Evolutionary conservation across 2,888 invertebrate genomes (phyloP).

Genomic region (Hirtodrosophila duncani): DNA sequence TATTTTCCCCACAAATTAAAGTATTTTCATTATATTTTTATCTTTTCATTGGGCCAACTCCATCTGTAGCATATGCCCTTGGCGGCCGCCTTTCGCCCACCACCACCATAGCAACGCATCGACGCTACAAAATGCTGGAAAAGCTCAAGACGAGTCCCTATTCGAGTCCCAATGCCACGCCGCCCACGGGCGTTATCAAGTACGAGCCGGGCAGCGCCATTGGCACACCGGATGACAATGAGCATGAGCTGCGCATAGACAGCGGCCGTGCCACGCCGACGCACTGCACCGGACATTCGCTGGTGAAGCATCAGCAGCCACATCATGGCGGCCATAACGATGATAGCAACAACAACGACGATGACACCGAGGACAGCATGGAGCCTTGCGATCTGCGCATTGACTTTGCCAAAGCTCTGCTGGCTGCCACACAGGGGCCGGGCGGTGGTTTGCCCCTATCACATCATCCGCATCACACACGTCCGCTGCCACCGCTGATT

Average conservation of each 20-base stretch:
- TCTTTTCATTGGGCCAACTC: too few relatives aligned
- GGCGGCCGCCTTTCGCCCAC: conserved; percentile 27
- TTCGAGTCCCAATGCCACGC: conserved; percentile 66
- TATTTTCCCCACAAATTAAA: too few relatives aligned
- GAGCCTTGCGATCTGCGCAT: conserved; percentile 78
- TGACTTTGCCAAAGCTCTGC: conserved; percentile 69
- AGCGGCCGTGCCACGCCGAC: conserved; percentile 58
- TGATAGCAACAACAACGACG: conserved; percentile 44
- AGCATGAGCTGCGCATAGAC: conserved; percentile 50
- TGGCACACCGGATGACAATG: conserved; percentile 61
- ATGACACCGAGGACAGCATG: conserved; percentile 55
- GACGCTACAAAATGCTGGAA: conserved; percentile 53
- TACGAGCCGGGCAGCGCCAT: conserved; percentile 60
- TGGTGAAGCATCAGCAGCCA: conserved; percentile 11
- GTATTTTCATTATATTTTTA: too few relatives aligned
- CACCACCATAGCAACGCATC: conserved; percentile 38
- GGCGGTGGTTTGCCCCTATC: conserved; percentile 21
- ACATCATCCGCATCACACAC: conserved; percentile 44
- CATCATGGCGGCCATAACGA: conserved; percentile 39
- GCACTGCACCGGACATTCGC: conserved; percentile 17
- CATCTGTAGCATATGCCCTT: too few relatives aligned
- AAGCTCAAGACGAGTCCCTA: conserved; percentile 74
- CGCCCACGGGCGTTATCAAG: conserved; percentile 63
- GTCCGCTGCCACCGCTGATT: conserved; percentile 77
- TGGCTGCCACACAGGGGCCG: conserved; percentile 44